Percentiles rank a stretch among this genome's conserved stretches.
Conservation (phyloP, 1,140 invertebrate species). For the Schlechtendalia chinensis region DNA sequence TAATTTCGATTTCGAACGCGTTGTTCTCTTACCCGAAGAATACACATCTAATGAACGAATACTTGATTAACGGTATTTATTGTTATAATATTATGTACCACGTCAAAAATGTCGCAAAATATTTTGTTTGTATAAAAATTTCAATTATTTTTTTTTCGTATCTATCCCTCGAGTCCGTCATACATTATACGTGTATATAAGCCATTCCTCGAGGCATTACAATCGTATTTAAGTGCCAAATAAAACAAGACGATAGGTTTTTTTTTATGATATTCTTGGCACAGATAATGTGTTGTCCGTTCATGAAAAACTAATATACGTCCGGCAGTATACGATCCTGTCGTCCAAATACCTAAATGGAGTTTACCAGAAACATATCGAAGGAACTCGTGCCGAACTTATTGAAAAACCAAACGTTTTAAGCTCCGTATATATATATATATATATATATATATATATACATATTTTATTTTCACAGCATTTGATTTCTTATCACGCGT, state of each 20-base stretch:
- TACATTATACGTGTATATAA: neutral
- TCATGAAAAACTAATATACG: constrained; percentile 31
- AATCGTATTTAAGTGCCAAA: constrained; percentile 28
- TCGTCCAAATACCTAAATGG: constrained; percentile 26
- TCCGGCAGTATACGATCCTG: constrained; percentile 26
- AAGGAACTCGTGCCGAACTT: constrained; percentile 20
- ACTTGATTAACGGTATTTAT: no score
- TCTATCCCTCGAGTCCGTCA: neutral
- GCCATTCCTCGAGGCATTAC: constrained; percentile 15
- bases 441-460: neutral
- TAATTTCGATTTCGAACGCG: neutral
- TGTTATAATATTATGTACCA: constrained; percentile 1
- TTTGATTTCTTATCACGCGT: constrained; percentile 1
- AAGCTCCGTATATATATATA: neutral
- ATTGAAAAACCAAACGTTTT: constrained; percentile 22
- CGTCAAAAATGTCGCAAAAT: neutral
- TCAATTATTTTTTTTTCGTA: constrained; percentile 15
- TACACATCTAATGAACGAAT: constrained; percentile 2
- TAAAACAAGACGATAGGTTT: constrained; percentile 33
- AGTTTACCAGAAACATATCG: constrained; percentile 3
- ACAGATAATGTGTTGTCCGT: constrained; percentile 14
- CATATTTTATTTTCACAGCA: constrained; percentile 6
- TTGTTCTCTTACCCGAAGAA: neutral
- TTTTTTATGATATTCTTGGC: constrained; percentile 33
- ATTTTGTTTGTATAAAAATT: constrained; percentile 3